Conservation (phyloP, 1,140 invertebrate genomes). For the Parasteatoda tepidariorum region DNA sequence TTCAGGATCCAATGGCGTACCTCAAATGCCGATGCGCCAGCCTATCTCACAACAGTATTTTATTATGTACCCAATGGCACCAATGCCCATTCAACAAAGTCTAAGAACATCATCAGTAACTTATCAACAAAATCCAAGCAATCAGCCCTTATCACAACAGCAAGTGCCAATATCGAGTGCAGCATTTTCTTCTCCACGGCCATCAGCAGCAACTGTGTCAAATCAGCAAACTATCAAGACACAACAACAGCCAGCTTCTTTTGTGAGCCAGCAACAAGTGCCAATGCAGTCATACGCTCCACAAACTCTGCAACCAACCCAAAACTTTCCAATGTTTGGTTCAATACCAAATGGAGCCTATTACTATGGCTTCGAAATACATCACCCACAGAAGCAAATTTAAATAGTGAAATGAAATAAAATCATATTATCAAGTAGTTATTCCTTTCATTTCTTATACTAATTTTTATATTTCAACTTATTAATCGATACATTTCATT, state of each 20-base stretch:
- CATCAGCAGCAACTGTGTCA: too few species aligned
- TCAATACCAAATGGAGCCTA: not conserved
- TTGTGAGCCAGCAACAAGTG: not conserved
- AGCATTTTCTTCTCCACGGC: too few species aligned
- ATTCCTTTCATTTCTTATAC: too few species aligned
- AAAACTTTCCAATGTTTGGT: not conserved
- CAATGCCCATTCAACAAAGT: not conserved
- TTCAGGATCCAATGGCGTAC: too few species aligned
- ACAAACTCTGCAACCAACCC: not conserved
- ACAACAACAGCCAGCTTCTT: too few species aligned
- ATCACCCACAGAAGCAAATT: not conserved
- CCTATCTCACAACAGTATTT: slow-evolving; percentile 35
- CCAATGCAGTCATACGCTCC: not conserved
- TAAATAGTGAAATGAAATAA: too few species aligned
- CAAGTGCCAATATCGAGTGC: too few species aligned
- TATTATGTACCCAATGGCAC: slow-evolving; percentile 17
- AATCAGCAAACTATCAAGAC: too few species aligned
- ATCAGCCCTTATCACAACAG: not conserved
- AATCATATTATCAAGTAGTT: too few species aligned
- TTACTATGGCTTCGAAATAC: slow-evolving; percentile 10
- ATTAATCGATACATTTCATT: too few species aligned
- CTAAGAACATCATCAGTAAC: not conserved
- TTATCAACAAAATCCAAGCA: not conserved
- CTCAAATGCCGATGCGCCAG: not conserved
- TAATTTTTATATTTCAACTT: too few species aligned